These are phyloP conservation scores for cat (Felis catus) DNA, from an alignment of 2,113 vertebrate genomes.

Conservation along the genomic window DNA sequence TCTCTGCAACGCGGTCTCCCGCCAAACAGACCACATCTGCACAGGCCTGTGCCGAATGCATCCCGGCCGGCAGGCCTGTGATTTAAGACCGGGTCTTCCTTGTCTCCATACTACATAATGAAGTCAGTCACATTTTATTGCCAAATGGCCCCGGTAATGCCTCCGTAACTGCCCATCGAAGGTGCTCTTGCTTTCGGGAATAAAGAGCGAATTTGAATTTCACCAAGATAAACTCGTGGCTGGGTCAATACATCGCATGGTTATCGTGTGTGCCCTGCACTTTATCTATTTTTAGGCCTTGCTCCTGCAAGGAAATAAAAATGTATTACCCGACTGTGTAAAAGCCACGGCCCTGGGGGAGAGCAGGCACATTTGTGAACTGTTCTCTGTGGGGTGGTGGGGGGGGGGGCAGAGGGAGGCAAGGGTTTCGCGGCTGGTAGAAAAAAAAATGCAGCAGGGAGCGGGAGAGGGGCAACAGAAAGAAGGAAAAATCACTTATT, in stretches of 20 bases:
- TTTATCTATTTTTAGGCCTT: conserved; percentile 56
- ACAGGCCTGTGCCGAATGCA: conserved; percentile 48
- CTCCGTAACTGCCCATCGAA: conserved; percentile 56
- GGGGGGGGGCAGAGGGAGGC: too few relatives aligned
- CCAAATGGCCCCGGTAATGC: conserved; percentile 73
- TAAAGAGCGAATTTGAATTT: conserved; percentile 30
- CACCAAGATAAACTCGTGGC: conserved; percentile 57
- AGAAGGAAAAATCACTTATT: not conserved
- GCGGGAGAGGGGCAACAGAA: not conserved
- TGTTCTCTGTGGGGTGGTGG: not conserved
- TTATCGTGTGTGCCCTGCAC: not conserved
- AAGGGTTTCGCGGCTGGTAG: not conserved
- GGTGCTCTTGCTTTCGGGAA: conserved; percentile 55
- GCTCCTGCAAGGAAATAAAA: conserved; percentile 60
- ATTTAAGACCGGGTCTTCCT: conserved; percentile 51
- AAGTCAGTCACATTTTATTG: conserved; percentile 74
- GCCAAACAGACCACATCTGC: conserved; percentile 68
- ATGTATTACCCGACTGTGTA: not conserved
- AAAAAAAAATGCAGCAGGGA: not conserved
- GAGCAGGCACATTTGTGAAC: not conserved
- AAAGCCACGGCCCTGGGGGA: not conserved
- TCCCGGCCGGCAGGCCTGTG: conserved; percentile 44
- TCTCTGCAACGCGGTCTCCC: not conserved
- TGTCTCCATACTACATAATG: conserved; percentile 64
- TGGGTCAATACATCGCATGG: conserved; percentile 62